Conservation (phyloP, 2,797 vertebrate genomes). For the Paratrypauchen microcephalus region DNA sequence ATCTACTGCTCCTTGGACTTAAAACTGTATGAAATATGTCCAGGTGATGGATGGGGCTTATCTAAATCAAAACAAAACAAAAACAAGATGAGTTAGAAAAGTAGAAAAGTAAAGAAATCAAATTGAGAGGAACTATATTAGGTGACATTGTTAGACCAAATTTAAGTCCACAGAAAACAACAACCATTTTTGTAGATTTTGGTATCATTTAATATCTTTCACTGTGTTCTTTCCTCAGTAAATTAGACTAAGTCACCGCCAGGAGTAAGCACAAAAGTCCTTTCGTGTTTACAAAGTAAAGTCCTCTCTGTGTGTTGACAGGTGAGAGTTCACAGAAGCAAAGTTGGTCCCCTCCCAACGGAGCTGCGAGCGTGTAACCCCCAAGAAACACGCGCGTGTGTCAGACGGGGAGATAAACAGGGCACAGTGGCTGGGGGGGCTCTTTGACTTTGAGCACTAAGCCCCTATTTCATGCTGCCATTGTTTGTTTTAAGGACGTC, state of each 20-base stretch:
- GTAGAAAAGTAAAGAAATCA: too few species aligned
- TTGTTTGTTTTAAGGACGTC: slow-evolving; percentile 77
- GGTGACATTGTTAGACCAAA: neutral
- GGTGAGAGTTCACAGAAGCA: slow-evolving; percentile 74
- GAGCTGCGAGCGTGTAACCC: slow-evolving; percentile 57
- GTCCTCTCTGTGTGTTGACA: slow-evolving; percentile 72
- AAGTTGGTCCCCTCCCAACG: slow-evolving; percentile 57
- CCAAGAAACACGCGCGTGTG: slow-evolving; percentile 58
- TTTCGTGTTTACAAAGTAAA: slow-evolving; percentile 74
- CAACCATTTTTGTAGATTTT: slow-evolving; percentile 7
- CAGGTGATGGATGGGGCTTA: too few species aligned
- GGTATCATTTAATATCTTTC: neutral
- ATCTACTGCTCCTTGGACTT: too few species aligned
- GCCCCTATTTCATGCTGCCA: slow-evolving; percentile 76
- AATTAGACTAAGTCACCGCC: slow-evolving; percentile 46
- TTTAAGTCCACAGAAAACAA: neutral
- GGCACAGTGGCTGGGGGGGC: slow-evolving; percentile 61
- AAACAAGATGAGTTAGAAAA: too few species aligned
- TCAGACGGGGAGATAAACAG: slow-evolving; percentile 63
- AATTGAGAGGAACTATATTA: too few species aligned
- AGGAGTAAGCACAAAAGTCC: slow-evolving; percentile 71
- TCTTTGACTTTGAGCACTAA: slow-evolving; percentile 76
- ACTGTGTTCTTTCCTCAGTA: slow-evolving; percentile 5
- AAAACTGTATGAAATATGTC: too few species aligned
- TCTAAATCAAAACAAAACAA: too few species aligned